Evolutionary conservation across 2,888 invertebrate species (phyloP).

Genomic region (Nephrotoma appendiculata): DNA sequence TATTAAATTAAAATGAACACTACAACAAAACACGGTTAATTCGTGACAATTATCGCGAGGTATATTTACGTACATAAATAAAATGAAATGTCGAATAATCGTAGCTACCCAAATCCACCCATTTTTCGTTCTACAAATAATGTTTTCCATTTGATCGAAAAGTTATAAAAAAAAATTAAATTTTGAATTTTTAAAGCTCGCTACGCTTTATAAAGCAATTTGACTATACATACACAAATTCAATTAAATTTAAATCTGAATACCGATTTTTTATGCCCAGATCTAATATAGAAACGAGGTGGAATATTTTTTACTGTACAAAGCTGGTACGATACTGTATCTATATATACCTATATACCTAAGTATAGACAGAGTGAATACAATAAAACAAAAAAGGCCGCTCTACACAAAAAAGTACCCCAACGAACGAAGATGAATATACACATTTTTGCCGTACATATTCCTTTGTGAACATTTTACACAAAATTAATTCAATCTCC

Average conservation of each 20-base stretch:
- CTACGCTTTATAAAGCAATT: neutral
- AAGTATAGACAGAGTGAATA: neutral
- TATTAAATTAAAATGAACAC: neutral
- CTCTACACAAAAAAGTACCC: neutral
- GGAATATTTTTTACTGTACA: neutral
- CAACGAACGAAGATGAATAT: neutral
- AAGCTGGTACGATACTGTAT: neutral
- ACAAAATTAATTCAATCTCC: neutral
- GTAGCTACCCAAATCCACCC: neutral
- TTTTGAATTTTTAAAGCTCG: neutral
- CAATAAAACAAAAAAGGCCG: neutral
- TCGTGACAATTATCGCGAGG: neutral
- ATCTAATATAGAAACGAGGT: neutral
- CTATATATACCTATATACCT: neutral
- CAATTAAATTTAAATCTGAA: neutral
- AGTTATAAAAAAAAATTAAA: neutral
- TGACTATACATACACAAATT: neutral
- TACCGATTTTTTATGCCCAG: neutral
- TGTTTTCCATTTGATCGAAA: neutral
- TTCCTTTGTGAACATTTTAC: neutral
- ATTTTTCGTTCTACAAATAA: neutral
- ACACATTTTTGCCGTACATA: neutral
- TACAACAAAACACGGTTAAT: neutral
- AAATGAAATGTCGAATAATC: neutral
- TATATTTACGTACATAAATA: neutral